These are phyloP conservation scores for Tautogolabrus adspersus DNA, from an alignment of 2,113 vertebrate species.

Conservation along the genomic window DNA sequence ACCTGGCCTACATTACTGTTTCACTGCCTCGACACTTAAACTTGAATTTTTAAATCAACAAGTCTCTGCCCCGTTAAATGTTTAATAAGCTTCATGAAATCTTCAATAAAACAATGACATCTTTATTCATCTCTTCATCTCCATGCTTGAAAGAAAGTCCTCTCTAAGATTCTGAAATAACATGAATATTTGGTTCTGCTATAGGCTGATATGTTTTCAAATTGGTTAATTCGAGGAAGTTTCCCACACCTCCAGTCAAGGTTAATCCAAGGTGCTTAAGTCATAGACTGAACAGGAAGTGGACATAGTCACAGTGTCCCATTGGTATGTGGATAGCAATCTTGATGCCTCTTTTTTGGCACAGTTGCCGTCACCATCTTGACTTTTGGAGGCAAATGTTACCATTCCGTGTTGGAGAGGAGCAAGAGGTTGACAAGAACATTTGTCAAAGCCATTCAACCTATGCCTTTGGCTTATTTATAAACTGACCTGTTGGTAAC, in stretches of 20 bases:
- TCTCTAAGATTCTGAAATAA: too few relatives aligned
- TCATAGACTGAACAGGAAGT: not conserved
- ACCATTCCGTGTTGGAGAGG: not conserved
- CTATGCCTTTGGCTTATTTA: not conserved
- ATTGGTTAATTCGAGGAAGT: not conserved
- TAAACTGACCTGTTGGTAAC: not conserved
- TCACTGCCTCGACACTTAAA: not conserved
- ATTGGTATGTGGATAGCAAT: too few relatives aligned
- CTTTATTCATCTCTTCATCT: slow-evolving; percentile 26
- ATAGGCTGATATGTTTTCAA: not conserved
- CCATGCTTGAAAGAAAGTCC: slow-evolving; percentile 6
- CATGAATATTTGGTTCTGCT: not conserved
- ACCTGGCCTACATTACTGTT: not conserved
- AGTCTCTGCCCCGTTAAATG: not conserved
- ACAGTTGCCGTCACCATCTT: too few relatives aligned
- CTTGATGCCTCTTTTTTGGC: too few relatives aligned
- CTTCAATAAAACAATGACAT: slow-evolving; percentile 28
- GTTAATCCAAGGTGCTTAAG: too few relatives aligned
- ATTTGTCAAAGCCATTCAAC: not conserved
- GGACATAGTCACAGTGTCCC: not conserved
- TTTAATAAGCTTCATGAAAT: slow-evolving; percentile 20
- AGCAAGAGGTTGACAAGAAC: not conserved
- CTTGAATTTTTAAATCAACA: not conserved
- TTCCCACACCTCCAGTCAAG: not conserved
- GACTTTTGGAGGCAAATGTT: too few relatives aligned